A percentile compares a stretch with the other conserved stretches of the same genome.
phyloP scores from a whole-genome alignment of 2,113 vertebrate genomes.

The Saiga tatarica region DNA sequence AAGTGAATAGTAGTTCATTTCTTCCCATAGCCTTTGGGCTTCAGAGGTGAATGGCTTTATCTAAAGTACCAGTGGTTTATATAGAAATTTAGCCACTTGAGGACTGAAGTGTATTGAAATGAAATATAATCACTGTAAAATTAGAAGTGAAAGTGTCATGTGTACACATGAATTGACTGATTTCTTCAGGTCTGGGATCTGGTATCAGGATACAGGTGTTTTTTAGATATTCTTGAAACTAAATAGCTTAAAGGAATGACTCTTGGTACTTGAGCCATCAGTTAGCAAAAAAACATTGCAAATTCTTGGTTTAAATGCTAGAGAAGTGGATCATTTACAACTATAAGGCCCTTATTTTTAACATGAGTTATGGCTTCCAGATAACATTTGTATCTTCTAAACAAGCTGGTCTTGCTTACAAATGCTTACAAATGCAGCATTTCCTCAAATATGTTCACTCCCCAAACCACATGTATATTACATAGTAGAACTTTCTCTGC shows the following conservation, averaged over 20 bases:
- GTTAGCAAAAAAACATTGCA: background rate
- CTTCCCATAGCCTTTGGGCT: constrained; percentile 17
- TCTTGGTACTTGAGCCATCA: constrained; percentile 25
- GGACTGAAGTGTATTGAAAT: constrained; percentile 1
- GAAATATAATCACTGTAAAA: constrained; percentile 25
- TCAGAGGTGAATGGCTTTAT: constrained; percentile 17
- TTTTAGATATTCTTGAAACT: constrained; percentile 55
- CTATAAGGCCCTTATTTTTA: constrained; percentile 5
- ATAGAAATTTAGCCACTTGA: constrained; percentile 16
- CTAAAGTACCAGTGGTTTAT: background rate
- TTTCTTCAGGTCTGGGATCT: constrained; percentile 35
- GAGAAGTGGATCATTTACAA: constrained; percentile 30
- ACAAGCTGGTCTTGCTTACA: constrained; percentile 12
- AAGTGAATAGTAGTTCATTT: constrained; percentile 32
- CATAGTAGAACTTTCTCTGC: background rate
- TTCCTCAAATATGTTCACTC: constrained; percentile 3
- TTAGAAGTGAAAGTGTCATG: constrained; percentile 59
- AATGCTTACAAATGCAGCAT: too few species aligned
- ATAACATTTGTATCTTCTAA: background rate
- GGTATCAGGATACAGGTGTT: constrained; percentile 6
- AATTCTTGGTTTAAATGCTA: constrained; percentile 35
- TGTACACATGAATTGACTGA: background rate
- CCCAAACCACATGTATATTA: background rate
- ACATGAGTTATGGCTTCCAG: background rate
- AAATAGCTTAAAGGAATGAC: constrained; percentile 44